Evolutionary conservation across 2,888 invertebrate species (phyloP), one percentile per base, ranked within the genome.

Genomic region (Amiota mariae): DNA sequence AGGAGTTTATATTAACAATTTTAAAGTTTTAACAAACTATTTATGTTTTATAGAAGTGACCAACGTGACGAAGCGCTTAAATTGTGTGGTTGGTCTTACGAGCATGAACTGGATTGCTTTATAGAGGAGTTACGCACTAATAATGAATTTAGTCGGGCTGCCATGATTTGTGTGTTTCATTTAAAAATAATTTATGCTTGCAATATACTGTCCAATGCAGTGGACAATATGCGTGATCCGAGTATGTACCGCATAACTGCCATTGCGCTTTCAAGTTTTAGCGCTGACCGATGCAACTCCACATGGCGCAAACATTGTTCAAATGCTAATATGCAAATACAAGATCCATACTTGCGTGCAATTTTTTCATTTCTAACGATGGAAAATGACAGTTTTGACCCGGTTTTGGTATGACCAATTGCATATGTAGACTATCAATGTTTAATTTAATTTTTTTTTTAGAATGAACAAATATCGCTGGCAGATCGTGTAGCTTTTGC

Each of bases 401-500:
- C 92, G 76, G 94, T 96, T 80, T 90, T 96, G 91, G 95, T 95
- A 90, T 90, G 36, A 6, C 36, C 36, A 36, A 36, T 92, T 78
- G 48, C 9, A 9, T 8, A 18, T 12, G 8, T 67, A 6, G 36
- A 36, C 36, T 36, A 36, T 36, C 8, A 36, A 36, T 6, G 36
- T 18, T 24, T 57, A 15, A 6, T 18, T 48, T 57, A 15, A 15
- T n/a, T 48, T 47, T 12, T 0, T 59, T 57, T 51, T 24, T 24
- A 97, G 95, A 94, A 94, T 85, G 97, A 98, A 90, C 93, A 94
- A 64, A 94, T 98, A 91, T 94, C 95, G 0, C 93, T 98, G 10
- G 94, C 95, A 79, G 97, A 97, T 90, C 92, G 96, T 82, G 94
- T 97, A 71, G 97, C 97, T n/a, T 97, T 97, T 91, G 97, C 97